Percentiles rank a stretch among this genome's conserved stretches.
phyloP scores from a whole-genome alignment of 2,888 invertebrate genomes.

The Leuctra nigra region DNA sequence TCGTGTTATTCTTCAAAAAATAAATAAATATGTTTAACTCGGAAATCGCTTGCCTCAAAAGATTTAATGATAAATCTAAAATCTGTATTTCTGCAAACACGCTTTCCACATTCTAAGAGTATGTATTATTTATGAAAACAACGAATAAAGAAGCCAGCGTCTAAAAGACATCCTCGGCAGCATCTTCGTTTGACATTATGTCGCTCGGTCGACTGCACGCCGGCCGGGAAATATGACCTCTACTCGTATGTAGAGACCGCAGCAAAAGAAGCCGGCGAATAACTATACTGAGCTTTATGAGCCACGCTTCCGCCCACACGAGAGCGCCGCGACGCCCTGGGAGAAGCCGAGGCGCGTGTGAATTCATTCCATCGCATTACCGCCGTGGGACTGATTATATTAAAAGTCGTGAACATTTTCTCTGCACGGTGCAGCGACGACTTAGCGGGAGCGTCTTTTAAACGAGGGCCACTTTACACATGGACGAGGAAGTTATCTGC shows the following conservation, averaged over 20 bases:
- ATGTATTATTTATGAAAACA: too few species aligned
- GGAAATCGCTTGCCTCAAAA: too few species aligned
- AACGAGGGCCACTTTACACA: background rate
- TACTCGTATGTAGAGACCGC: background rate
- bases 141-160: too few species aligned
- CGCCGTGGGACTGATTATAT: slow-evolving; percentile 16
- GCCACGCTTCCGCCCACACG: slow-evolving; percentile 9
- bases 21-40: too few species aligned
- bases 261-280: background rate
- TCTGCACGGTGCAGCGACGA: background rate
- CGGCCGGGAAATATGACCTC: background rate
- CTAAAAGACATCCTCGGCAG: too few species aligned
- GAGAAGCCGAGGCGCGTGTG: background rate
- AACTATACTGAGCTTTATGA: slow-evolving; percentile 3
- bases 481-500: background rate
- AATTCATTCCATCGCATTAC: slow-evolving; percentile 15
- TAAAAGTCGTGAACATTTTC: slow-evolving; percentile 14
- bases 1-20: too few species aligned
- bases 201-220: too few species aligned
- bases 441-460: too few species aligned
- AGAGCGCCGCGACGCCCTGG: background rate
- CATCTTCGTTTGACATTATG: too few species aligned
- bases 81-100: too few species aligned
- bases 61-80: too few species aligned
- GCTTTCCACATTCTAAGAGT: too few species aligned